Evolutionary conservation across 2,113 vertebrate species (phyloP), one percentile per base, ranked within the genome.

Genomic region (Limanda limanda): DNA sequence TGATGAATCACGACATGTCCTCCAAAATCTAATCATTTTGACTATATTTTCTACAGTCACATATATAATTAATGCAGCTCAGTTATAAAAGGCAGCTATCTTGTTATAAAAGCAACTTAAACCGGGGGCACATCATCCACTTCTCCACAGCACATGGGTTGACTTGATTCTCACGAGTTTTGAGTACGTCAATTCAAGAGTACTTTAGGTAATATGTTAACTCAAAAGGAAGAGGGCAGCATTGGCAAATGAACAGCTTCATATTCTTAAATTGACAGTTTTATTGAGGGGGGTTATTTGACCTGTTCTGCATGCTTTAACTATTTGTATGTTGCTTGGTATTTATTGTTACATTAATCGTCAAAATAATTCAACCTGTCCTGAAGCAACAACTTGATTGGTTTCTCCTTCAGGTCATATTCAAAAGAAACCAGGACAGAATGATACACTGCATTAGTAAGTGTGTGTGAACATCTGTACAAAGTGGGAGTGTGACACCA

Each of bases 31-130:
- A 74, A 47, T 78, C 24, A 12, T 21, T 55, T 37, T 51, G 3
- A 52, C 63, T 17, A 25, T 61, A 55, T 62, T 42, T 7, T 37
- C 51, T 57, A 63, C 23, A 51, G 51, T 59, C 65, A 60, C 51
- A 64, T 52, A 25, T 13, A 40, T 14, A 5, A 23, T 63, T 54
- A 82, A 42, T 25, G 25, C 10, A 73, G 42, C n/a, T 78, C 45
- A 60, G 47, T 45, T n/a, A 47, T 35, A 27, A 68, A 72, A 77
- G 54, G 58, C 56, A 66, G 24, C 35, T 55, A 17, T 58, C 9
- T 54, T 45, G 21, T 54, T 7, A 45, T 55, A 48, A 51, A 63
- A 69, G 20, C 37, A 48, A 42, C 40, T 42, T 11, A 42, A 42
- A 42, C 40, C 40, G 13, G 40, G 40, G 11, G 11, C 40, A 42